A percentile compares a stretch with the other conserved stretches of the same genome.
Conservation (phyloP, 2,888 invertebrate genomes). For the Ennomos quercinarius region DNA sequence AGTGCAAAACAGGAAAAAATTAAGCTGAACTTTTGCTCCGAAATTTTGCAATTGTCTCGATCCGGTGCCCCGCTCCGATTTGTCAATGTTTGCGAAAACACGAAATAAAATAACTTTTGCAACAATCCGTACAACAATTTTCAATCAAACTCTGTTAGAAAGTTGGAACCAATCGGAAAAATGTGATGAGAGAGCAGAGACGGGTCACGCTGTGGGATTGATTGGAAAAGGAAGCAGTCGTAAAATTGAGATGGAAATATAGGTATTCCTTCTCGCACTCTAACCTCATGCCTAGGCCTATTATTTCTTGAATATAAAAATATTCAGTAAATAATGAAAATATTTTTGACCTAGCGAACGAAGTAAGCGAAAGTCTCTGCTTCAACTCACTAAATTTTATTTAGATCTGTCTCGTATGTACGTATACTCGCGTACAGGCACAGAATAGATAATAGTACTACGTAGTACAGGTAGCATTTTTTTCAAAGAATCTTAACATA, state of each 20-base stretch:
- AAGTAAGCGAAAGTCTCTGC: no score
- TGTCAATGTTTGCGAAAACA: slow-evolving; percentile 47
- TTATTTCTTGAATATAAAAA: no score
- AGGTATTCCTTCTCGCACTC: no score
- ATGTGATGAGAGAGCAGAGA: slow-evolving; percentile 48
- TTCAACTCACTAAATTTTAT: no score
- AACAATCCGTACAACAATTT: slow-evolving; percentile 54
- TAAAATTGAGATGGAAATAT: neutral
- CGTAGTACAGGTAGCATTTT: no score
- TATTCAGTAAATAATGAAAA: no score
- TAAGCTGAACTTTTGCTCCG: slow-evolving; percentile 21
- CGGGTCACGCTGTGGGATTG: slow-evolving; percentile 13
- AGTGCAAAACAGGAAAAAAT: slow-evolving; percentile 18
- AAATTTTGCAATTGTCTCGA: slow-evolving; percentile 24
- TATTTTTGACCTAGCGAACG: no score
- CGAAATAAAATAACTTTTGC: slow-evolving; percentile 44
- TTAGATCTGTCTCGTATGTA: no score
- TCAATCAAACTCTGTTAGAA: slow-evolving; percentile 55
- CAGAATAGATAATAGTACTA: no score
- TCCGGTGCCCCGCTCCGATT: slow-evolving; percentile 31
- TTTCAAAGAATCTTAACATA: no score
- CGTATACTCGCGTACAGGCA: no score
- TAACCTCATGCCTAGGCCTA: no score
- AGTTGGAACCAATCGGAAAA: slow-evolving; percentile 49
- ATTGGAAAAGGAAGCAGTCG: neutral